Evolutionary conservation across 2,113 vertebrate species (phyloP), one percentile per base, ranked within the genome.

Genomic region (Lates calcarifer): DNA sequence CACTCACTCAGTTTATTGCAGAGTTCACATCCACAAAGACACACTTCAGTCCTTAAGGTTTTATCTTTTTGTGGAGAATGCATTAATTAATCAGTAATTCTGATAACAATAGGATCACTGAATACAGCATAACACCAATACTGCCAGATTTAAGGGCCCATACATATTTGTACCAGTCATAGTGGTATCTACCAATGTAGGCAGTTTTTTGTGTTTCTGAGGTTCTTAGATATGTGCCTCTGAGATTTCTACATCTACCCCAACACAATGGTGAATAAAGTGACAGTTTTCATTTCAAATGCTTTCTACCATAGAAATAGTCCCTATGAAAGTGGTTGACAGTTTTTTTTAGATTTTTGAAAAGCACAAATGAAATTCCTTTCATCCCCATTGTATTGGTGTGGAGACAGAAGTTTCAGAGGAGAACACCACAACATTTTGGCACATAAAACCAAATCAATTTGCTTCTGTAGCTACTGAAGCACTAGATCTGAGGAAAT

Each of bases 11-110:
- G n/a, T 51, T 67, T 57, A 61, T 5, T 33, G 76, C 37, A 20
- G n/a, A 71, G 41, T 61, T 77, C 62, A 75, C 28, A 33, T 68
- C 1, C 56, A 35, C 57, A 43, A 61, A 77, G 61, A 49, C 37
- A 13, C 6, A 28, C 26, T 37, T 37, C 24, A 45, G 12, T 43
- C 73, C 45, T 57, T 28, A 41, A 14, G 22, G 33, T 33, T 67
- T 39, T 24, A 4, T 39, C 17, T 66, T 55, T 62, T 17, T 22
- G 18, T 47, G 11, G 39, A 29, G 39, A 77, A 64, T n/a, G 20
- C 17, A 8, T 60, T 29, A 7, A 37, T 39, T 29, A 35, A 43
- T 64, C 22, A 47, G n/a, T n/a, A n/a, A n/a, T n/a, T n/a, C n/a
- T n/a, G n/a, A 8, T 51, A 33, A 79, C 24, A 17, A 17, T 7